phyloP scores from a whole-genome alignment of 2,797 vertebrate genomes.

The Hemitrygon akajei region DNA sequence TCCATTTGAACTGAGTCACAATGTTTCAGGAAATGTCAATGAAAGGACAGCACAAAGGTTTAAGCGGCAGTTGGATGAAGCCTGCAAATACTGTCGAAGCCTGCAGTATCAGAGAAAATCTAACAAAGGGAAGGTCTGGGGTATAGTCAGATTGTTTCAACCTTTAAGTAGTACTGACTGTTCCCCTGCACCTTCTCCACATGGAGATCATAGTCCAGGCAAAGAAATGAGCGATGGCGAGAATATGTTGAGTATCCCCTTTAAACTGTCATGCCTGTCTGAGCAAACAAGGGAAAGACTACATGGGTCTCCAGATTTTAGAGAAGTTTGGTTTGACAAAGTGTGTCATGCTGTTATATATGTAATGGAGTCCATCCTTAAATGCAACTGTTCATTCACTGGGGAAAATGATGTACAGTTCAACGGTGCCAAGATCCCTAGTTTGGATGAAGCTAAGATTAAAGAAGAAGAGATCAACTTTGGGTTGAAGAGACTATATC shows the following conservation, averaged over 20 bases:
- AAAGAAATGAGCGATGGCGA: constrained; percentile 37
- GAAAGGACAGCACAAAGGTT: constrained; percentile 64
- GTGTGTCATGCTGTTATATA: constrained; percentile 53
- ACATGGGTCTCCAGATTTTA: constrained; percentile 51
- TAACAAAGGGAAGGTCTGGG: constrained; percentile 73
- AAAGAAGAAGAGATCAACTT: constrained; percentile 40
- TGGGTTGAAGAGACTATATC: constrained; percentile 55
- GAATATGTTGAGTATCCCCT: constrained; percentile 54
- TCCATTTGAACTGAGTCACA: constrained; percentile 85
- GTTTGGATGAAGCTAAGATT: constrained; percentile 42
- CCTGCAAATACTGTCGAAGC: constrained; percentile 77
- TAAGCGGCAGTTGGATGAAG: constrained; percentile 63
- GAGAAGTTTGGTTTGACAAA: constrained; percentile 56
- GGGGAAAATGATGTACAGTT: neutral
- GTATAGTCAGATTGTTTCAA: constrained; percentile 73
- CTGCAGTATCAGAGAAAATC: constrained; percentile 74
- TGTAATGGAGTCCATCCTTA: constrained; percentile 61
- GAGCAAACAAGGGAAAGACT: constrained; percentile 50
- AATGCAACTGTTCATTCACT: constrained; percentile 48
- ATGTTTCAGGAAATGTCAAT: constrained; percentile 76
- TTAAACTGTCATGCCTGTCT: constrained; percentile 52
- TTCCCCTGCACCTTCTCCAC: constrained; percentile 35
- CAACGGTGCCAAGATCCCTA: constrained; percentile 19
- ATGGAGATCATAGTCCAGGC: neutral
- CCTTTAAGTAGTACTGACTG: constrained; percentile 46